Conservation (phyloP, 2,113 vertebrate species). For the Cyphomyrus plagiostoma region DNA sequence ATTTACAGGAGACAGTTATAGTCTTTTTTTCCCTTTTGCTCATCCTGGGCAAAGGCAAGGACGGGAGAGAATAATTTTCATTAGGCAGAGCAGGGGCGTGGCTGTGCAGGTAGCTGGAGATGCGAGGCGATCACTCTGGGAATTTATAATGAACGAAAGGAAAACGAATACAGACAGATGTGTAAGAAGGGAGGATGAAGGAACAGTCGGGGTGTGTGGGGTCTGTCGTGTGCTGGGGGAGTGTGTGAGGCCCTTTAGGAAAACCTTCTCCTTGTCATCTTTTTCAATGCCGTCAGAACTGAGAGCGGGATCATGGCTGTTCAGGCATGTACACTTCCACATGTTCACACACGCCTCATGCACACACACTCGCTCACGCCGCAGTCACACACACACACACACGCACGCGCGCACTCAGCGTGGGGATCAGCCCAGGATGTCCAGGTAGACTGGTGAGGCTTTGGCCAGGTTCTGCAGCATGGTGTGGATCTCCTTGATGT, state of each 20-base stretch:
- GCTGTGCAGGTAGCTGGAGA: conserved; percentile 27
- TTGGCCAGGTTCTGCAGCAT: conserved; percentile 96
- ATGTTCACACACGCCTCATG: conserved; percentile 4
- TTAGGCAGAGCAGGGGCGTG: conserved; percentile 42
- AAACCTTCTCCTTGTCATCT: conserved; percentile 62
- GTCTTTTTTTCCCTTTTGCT: conserved; percentile 69
- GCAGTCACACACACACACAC: conserved; percentile 37
- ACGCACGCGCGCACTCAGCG: conserved; percentile 15
- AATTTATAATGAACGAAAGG: conserved; percentile 71
- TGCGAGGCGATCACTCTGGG: conserved; percentile 75
- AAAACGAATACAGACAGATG: conserved; percentile 31
- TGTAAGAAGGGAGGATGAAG: background rate
- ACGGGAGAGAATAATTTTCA: conserved; percentile 59
- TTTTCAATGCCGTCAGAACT: conserved; percentile 59
- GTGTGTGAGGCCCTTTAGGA: conserved; percentile 67
- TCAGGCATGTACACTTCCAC: conserved; percentile 32
- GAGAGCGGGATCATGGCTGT: conserved; percentile 64
- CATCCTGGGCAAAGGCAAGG: conserved; percentile 74
- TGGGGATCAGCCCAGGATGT: conserved; percentile 85
- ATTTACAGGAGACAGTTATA: conserved; percentile 55
- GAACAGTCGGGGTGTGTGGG: conserved; percentile 27
- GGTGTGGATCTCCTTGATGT: conserved; percentile 92
- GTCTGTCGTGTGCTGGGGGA: conserved; percentile 51
- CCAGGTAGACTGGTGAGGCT: conserved; percentile 96
- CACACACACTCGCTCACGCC: conserved; percentile 51